Evolutionary conservation across 2,113 vertebrate genomes (phyloP), one percentile per base, ranked within the genome.

Genomic region (Rhegmatorhina hoffmannsi): DNA sequence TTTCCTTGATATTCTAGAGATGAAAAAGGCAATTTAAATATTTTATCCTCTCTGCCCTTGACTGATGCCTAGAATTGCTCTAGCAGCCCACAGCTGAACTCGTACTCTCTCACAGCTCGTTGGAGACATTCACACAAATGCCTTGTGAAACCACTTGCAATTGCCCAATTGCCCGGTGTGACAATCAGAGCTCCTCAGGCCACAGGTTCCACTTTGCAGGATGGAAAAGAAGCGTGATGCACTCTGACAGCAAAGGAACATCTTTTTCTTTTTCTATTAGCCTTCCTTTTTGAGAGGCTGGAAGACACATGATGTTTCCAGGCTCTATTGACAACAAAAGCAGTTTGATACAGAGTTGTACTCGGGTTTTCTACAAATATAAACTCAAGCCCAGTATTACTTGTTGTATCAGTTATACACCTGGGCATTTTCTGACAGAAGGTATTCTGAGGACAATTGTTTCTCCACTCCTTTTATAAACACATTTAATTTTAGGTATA

Each of bases 231-330:
- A 88, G n/a, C 0, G 0, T 81, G 93, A 96, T 94, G 73, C 31
- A 21, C 66, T 81, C 85, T 92, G 95, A 96, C 92, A 95, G 88
- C 79, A 59, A 79, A 80, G 25, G 36, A 94, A 68, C 88, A 81
- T 84, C 73, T 75, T 84, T 86, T 96, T 93, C 85, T 96, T 60
- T 82, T 73, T 63, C 79, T 78, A 68, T 97, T 95, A 89, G 31
- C 44, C 83, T 81, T 78, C 25, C 31, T 44, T 78, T 46, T 60
- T 73, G 79, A 74, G 23, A 49, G 34, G n/a, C n/a, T 92, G 52
- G 59, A 96, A 96, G 88, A 90, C 49, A 73, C 88, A 94, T 49
- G 85, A 53, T n/a, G 21, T 49, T 84, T 72, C 52, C 73, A 64
- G 60, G 19, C 23, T 78, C 76, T 96, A 62, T 34, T 82, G 88